Conservation (phyloP, 1,140 invertebrate genomes). For the Spodoptera litura region DNA sequence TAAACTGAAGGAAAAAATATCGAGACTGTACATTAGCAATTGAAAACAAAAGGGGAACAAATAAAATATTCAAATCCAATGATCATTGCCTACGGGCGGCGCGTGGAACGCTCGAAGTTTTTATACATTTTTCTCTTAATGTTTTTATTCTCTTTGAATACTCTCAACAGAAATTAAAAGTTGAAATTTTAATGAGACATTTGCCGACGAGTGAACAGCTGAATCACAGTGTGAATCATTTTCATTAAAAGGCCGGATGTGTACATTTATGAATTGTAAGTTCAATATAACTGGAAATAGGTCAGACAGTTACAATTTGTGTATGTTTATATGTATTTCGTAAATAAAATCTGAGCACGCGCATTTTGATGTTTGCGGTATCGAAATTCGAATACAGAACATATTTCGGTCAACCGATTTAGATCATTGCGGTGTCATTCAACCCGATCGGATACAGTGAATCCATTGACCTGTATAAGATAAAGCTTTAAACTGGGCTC, state of each 20-base stretch:
- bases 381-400: slow-evolving; percentile 14
- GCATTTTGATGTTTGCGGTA: slow-evolving; percentile 16
- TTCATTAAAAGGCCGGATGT: slow-evolving; percentile 26
- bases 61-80: slow-evolving; percentile 30
- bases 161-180: slow-evolving; percentile 28
- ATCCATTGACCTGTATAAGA: slow-evolving; percentile 57
- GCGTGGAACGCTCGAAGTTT: not conserved
- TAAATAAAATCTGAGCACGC: slow-evolving; percentile 9
- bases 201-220: not conserved
- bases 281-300: slow-evolving; percentile 29
- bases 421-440: slow-evolving; percentile 52
- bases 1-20: not conserved
- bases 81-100: slow-evolving; percentile 9
- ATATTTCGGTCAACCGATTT: slow-evolving; percentile 54
- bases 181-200: slow-evolving; percentile 36
- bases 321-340: slow-evolving; percentile 6
- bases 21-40: slow-evolving; percentile 13
- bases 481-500: slow-evolving; percentile 53
- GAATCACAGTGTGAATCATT: slow-evolving; percentile 30
- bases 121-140: not conserved
- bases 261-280: slow-evolving; percentile 29
- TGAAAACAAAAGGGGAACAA: slow-evolving; percentile 27
- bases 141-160: slow-evolving; percentile 17
- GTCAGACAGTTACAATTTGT: slow-evolving; percentile 21
- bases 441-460: slow-evolving; percentile 52